phyloP scores from a whole-genome alignment of 2,113 vertebrate genomes.

The Thamnophis sirtalis region DNA sequence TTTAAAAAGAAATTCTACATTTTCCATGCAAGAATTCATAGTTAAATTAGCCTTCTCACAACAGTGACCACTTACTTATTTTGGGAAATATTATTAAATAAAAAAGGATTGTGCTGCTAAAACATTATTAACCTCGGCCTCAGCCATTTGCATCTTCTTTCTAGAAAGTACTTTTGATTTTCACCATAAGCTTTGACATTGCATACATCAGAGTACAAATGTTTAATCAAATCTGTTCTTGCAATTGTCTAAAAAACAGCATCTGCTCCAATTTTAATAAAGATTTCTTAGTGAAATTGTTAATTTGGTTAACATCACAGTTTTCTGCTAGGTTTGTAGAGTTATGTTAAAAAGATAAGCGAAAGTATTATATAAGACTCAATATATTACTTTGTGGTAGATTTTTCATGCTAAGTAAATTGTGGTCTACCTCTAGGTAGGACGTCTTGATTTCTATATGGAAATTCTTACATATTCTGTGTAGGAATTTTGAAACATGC shows the following conservation, averaged over 20 bases:
- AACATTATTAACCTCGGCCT: conserved; percentile 45
- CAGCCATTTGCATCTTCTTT: conserved; percentile 49
- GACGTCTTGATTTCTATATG: neutral
- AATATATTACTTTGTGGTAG: neutral
- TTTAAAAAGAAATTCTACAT: conserved; percentile 51
- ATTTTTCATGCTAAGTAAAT: neutral
- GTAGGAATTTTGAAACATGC: neutral
- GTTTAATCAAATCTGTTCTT: conserved; percentile 38
- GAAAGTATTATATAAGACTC: neutral
- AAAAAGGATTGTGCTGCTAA: conserved; percentile 48
- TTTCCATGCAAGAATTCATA: conserved; percentile 47
- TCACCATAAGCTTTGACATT: conserved; percentile 33
- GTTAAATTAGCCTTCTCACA: conserved; percentile 38
- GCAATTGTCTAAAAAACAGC: conserved; percentile 11
- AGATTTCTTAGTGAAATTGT: conserved; percentile 50
- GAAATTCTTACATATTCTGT: neutral
- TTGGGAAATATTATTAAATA: conserved; percentile 47
- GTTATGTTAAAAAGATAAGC: neutral
- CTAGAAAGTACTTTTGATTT: conserved; percentile 49
- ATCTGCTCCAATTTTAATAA: conserved; percentile 46
- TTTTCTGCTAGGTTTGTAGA: conserved; percentile 30
- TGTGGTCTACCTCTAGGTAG: neutral
- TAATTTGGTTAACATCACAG: conserved; percentile 5
- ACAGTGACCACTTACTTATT: conserved; percentile 47
- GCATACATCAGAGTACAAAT: conserved; percentile 40